These are phyloP conservation scores for Camponotus pennsylvanicus DNA, from an alignment of 1,140 invertebrate genomes.

Conservation along the genomic window DNA sequence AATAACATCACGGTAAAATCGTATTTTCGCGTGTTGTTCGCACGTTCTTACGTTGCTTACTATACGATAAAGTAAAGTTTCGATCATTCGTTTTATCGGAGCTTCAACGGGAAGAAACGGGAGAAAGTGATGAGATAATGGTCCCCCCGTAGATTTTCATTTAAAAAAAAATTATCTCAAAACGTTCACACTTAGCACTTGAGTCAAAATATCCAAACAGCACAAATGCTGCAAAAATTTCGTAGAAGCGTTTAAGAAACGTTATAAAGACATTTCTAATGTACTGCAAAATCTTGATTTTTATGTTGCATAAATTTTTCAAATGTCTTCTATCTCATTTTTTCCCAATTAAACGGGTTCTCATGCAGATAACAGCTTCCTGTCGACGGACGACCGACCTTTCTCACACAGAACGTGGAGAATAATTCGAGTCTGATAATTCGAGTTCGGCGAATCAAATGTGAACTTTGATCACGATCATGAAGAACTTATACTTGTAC, in stretches of 20 bases:
- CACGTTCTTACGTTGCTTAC: background rate
- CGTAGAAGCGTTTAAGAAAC: background rate
- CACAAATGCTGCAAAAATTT: background rate
- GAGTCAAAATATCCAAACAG: background rate
- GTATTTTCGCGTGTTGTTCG: constrained; percentile 13
- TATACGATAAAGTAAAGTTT: background rate
- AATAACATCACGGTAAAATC: background rate
- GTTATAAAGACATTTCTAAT: background rate
- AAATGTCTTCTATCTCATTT: background rate
- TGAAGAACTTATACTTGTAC: constrained; percentile 61
- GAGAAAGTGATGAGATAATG: background rate
- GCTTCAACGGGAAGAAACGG: background rate
- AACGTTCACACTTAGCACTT: background rate
- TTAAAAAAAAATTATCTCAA: background rate
- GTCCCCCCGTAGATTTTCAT: background rate
- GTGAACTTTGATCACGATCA: constrained; percentile 21
- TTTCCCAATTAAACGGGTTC: background rate
- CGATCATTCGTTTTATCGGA: background rate
- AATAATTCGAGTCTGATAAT: constrained; percentile 10
- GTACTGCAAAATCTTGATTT: background rate
- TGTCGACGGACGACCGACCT: constrained; percentile 21
- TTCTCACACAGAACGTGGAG: background rate
- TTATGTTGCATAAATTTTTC: background rate
- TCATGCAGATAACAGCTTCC: background rate
- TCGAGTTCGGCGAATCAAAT: constrained; percentile 18